Percentiles rank a stretch among this genome's conserved stretches.
These are phyloP conservation scores for Manacus vitellinus DNA, from an alignment of 2,113 vertebrate species.

Conservation along the genomic window DNA sequence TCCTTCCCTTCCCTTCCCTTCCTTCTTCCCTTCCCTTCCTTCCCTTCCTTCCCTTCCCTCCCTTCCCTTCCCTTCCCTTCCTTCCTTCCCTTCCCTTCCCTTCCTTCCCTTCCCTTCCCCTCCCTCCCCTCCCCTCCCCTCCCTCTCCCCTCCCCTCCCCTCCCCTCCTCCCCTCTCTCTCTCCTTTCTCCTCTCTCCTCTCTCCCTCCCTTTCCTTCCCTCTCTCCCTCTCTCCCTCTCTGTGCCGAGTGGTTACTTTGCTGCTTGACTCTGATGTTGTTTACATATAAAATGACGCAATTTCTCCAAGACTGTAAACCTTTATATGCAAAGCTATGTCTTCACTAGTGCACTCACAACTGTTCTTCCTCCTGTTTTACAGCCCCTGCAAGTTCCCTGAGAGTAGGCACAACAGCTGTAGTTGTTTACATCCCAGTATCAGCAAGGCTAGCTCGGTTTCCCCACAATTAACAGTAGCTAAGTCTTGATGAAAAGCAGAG, in stretches of 20 bases:
- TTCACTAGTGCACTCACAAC: neutral
- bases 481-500: conserved; percentile 50
- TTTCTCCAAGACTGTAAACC: neutral
- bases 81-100: too few relatives aligned
- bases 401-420: neutral
- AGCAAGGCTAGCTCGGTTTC: neutral
- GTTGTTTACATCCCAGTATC: neutral
- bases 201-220: too few relatives aligned
- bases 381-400: neutral
- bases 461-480: conserved; percentile 3
- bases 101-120: too few relatives aligned
- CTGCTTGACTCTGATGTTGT: neutral
- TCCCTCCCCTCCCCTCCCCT: too few relatives aligned
- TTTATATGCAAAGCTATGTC: neutral
- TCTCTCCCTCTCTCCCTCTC: neutral
- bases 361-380: neutral
- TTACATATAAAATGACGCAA: neutral
- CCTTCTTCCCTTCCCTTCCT: too few relatives aligned
- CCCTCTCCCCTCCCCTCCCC: too few relatives aligned
- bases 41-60: too few relatives aligned
- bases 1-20: too few relatives aligned
- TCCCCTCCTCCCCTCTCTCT: too few relatives aligned
- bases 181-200: neutral
- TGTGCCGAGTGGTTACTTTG: neutral
- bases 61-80: too few relatives aligned